phyloP scores from a whole-genome alignment of 2,888 invertebrate species.

The Gibbula magus region DNA sequence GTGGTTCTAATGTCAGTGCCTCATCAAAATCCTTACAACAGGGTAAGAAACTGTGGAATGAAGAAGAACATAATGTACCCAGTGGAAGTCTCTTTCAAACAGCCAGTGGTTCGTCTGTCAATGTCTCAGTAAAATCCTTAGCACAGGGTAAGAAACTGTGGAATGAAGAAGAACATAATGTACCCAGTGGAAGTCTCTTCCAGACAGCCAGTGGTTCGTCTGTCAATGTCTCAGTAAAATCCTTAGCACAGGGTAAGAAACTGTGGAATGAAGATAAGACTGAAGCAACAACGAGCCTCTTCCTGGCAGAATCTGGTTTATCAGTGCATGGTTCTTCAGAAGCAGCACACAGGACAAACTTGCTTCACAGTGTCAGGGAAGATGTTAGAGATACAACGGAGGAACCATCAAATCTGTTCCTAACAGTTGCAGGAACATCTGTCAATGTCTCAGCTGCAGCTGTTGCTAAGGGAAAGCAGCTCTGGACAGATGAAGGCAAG shows the following conservation, averaged over 20 bases:
- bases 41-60: neutral
- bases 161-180: no score
- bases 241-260: neutral
- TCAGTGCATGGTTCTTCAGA: slow-evolving; percentile 26
- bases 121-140: slow-evolving; percentile 27
- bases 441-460: slow-evolving; percentile 29
- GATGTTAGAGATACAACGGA: no score
- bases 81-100: neutral
- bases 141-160: neutral
- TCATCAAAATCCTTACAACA: neutral
- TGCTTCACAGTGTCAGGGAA: no score
- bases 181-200: slow-evolving; percentile 3
- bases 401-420: slow-evolving; percentile 8
- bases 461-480: slow-evolving; percentile 12
- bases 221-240: neutral
- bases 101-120: neutral
- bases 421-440: slow-evolving; percentile 36
- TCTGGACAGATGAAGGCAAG: slow-evolving; percentile 11
- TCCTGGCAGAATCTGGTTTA: slow-evolving; percentile 39
- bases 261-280: neutral
- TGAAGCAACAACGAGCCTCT: neutral
- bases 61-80: neutral
- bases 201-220: neutral
- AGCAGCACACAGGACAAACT: no score
- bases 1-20: neutral